These are phyloP conservation scores for Rutpela maculata DNA, from an alignment of 2,888 invertebrate species.

Conservation along the genomic window DNA sequence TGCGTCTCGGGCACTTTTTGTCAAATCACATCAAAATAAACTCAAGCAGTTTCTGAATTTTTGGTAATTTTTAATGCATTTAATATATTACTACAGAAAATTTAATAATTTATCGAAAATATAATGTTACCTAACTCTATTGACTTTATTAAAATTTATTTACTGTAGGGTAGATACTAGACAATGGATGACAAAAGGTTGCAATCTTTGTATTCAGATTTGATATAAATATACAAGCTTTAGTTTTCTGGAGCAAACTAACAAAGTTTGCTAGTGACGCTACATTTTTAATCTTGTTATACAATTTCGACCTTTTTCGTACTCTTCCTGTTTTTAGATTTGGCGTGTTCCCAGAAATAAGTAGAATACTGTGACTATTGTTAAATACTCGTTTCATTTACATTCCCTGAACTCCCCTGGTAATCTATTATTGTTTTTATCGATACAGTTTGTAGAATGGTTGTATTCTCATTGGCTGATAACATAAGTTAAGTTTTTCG, in stretches of 20 bases:
- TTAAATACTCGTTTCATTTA: neutral
- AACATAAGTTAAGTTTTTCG: slow-evolving; percentile 1
- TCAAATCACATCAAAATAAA: too few relatives aligned
- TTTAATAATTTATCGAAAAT: too few relatives aligned
- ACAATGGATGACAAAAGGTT: neutral
- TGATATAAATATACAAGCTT: neutral
- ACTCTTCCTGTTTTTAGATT: neutral
- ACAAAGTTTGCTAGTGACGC: neutral
- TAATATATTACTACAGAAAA: too few relatives aligned
- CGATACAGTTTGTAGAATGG: neutral
- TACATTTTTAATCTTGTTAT: neutral
- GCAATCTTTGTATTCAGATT: neutral
- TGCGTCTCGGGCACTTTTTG: too few relatives aligned
- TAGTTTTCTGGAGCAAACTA: neutral
- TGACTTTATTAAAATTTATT: too few relatives aligned
- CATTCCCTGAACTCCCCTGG: neutral
- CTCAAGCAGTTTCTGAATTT: too few relatives aligned
- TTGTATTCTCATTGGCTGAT: neutral
- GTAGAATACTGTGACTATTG: neutral
- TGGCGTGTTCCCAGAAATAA: neutral
- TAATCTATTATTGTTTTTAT: slow-evolving; percentile 3
- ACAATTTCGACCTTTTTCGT: too few relatives aligned
- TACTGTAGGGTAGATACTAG: too few relatives aligned
- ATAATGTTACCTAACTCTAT: too few relatives aligned
- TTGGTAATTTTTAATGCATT: too few relatives aligned